Conservation (phyloP, 1,140 invertebrate species). For the Tetranychus urticae region DNA sequence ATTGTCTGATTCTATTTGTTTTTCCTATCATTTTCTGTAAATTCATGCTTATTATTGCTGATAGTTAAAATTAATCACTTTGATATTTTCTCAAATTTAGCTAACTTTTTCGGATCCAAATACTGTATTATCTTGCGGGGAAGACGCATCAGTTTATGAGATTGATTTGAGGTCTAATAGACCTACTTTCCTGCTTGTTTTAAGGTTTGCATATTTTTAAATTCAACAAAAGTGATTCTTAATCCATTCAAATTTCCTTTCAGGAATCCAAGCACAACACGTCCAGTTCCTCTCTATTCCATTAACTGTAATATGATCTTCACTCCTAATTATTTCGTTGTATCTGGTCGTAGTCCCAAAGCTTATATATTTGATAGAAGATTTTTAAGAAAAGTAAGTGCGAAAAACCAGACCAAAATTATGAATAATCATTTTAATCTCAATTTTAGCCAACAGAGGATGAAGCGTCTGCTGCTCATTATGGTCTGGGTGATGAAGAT, state of each 20-base stretch:
- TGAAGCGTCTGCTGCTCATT: conserved; percentile 30
- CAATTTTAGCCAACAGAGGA: too few relatives aligned
- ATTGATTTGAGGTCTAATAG: conserved; percentile 51
- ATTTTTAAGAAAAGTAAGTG: too few relatives aligned
- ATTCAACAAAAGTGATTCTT: too few relatives aligned
- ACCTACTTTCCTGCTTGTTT: conserved; percentile 30
- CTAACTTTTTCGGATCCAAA: conserved; percentile 16
- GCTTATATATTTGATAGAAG: conserved; percentile 11
- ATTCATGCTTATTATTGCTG: too few relatives aligned
- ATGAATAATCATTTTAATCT: too few relatives aligned
- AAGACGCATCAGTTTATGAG: conserved; percentile 54
- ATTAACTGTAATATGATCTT: conserved; percentile 52
- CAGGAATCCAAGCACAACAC: neutral
- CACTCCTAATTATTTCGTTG: conserved; percentile 47
- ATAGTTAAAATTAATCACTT: too few relatives aligned
- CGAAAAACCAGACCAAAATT: too few relatives aligned
- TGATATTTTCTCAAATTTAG: too few relatives aligned
- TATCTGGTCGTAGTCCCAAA: conserved; percentile 40
- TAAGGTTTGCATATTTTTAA: neutral
- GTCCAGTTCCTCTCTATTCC: conserved; percentile 48
- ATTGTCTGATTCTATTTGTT: too few relatives aligned
- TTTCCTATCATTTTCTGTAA: too few relatives aligned
- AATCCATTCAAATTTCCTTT: too few relatives aligned
- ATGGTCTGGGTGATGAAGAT: conserved; percentile 6
- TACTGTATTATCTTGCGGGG: conserved; percentile 56